These are phyloP conservation scores for Eremophila alpestris DNA, from an alignment of 2,797 vertebrate genomes.

Conservation along the genomic window DNA sequence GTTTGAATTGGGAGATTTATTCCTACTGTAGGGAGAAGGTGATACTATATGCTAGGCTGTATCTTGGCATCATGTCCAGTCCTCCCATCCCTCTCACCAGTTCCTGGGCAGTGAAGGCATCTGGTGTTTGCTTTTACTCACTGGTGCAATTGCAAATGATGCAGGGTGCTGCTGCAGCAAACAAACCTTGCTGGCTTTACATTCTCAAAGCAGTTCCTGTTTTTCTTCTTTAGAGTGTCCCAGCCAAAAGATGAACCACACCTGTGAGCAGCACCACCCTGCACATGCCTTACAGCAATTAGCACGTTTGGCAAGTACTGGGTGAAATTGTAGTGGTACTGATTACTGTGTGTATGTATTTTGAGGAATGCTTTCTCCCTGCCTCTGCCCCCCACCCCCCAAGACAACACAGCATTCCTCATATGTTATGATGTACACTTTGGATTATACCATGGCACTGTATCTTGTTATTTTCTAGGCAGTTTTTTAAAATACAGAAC, in stretches of 20 bases:
- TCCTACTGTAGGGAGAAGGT: background rate
- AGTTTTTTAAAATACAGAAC: background rate
- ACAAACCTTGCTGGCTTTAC: background rate
- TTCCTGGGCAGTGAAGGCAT: background rate
- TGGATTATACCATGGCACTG: background rate
- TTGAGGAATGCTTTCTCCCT: background rate
- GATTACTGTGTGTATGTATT: background rate
- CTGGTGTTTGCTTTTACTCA: background rate
- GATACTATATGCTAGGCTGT: background rate
- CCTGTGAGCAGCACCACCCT: background rate
- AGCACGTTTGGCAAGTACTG: background rate
- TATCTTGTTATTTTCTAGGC: background rate
- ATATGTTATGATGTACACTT: background rate
- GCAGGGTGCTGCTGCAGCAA: background rate
- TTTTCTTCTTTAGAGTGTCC: background rate
- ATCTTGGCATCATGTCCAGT: background rate
- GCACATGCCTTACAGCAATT: background rate
- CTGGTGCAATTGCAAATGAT: background rate
- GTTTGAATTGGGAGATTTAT: background rate
- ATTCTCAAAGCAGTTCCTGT: background rate
- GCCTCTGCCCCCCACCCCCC: rapidly evolving
- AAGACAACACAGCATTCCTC: background rate
- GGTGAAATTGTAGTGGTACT: background rate
- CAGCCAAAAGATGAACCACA: background rate
- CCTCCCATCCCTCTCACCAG: background rate